phyloP scores from a whole-genome alignment of 2,888 invertebrate genomes.

The Oegoconia quadripuncta region DNA sequence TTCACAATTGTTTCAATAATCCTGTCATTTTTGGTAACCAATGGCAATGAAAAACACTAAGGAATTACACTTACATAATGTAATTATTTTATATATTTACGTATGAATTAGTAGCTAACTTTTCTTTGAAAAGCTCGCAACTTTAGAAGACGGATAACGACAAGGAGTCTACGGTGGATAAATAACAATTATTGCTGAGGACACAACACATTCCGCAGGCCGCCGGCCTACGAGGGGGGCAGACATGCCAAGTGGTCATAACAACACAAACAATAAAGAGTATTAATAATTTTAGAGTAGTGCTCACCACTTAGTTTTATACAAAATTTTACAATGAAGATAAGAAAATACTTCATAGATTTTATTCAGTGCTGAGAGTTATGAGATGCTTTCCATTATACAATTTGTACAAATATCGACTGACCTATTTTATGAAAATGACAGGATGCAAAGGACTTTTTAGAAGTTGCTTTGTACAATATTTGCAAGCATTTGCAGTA shows the following conservation, averaged over 20 bases:
- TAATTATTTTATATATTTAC: conserved; percentile 72
- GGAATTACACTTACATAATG: conserved; percentile 61
- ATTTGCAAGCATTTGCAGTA: conserved; percentile 57
- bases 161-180: conserved; percentile 33
- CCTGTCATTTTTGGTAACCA: conserved; percentile 79
- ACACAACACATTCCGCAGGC: conserved; percentile 49
- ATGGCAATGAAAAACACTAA: conserved; percentile 73
- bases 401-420: conserved; percentile 22
- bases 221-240: conserved; percentile 14
- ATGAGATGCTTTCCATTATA: conserved; percentile 18
- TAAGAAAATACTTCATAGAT: conserved; percentile 22
- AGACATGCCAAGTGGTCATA: conserved; percentile 25
- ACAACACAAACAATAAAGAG: conserved; percentile 35
- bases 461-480: conserved; percentile 48
- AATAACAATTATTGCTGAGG: conserved; percentile 63
- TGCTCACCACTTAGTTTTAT: conserved; percentile 39
- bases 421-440: conserved; percentile 47
- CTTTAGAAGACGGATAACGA: conserved; percentile 55
- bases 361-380: conserved; percentile 19
- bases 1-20: conserved; percentile 73
- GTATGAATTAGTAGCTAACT: conserved; percentile 53
- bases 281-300: conserved; percentile 37
- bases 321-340: conserved; percentile 42
- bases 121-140: conserved; percentile 60
- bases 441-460: conserved; percentile 50